Base-by-base conservation (phyloP, 2,797 vertebrate species). In the Anguilla megastoma region DNA sequence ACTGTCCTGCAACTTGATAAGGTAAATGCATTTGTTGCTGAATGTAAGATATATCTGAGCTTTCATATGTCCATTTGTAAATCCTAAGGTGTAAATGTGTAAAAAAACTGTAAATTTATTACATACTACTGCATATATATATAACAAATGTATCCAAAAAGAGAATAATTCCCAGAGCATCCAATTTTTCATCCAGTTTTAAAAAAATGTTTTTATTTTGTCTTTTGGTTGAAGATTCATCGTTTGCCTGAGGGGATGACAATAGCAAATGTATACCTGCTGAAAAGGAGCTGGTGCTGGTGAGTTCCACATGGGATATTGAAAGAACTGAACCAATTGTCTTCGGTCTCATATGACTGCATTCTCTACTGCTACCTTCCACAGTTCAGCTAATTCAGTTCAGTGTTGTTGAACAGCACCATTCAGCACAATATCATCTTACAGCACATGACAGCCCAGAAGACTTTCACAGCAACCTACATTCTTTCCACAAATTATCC, bases 381-480 rank as follows among this genome's bases (percentile, higher is more conserved):
- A 56, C 48, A 9, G 52, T 56, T 56, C 52, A 58, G 86, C 83
- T 82, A 82, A 82, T 24, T 82, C 79, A 50, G 79, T 84, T 80
- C 86, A 27, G 33, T 86, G 88, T 89, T 91, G 89, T 86, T 90
- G 86, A 90, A 84, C 87, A 33, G 69, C 87, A 84, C 63, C 86
- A 79, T 79, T 89, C 90, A 79, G 88, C 90, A 82, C 86, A 36
- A 56, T 85, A 85, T 89, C 92, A 92, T 93, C 91, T 66, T 86
- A 41, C 85, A 33, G 48, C 74, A 71, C 86, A 74, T 91, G 91
- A 94, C 89, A 93, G 90, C 87, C 54, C 21, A 79, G 91, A 90
- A 76, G 30, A 1, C 33, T 18, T 76, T 9, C 45, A 92, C 91
- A 89, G 90, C 90, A 79, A 58, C 86, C 87, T 33, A 88, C 89